These are phyloP conservation scores for Bothrops jararaca DNA, from an alignment of 2,113 vertebrate genomes.

Conservation along the genomic window DNA sequence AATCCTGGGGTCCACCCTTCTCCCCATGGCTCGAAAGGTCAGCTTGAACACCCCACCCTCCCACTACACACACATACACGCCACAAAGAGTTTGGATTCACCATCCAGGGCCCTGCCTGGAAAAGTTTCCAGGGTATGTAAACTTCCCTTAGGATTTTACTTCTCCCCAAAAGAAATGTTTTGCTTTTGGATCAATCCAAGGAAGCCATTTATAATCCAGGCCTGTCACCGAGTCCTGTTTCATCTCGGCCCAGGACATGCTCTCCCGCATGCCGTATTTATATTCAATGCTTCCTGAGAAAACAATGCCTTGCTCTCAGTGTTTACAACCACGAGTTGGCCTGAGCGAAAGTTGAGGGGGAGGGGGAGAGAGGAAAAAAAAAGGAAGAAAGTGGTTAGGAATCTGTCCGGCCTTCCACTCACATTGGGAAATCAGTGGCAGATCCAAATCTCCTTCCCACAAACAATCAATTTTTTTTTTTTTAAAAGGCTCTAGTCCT, in stretches of 20 bases:
- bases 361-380: rapidly evolving
- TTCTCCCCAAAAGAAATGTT: slow-evolving; percentile 74
- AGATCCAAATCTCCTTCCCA: not conserved
- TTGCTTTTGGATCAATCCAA: slow-evolving; percentile 79
- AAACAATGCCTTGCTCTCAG: slow-evolving; percentile 88
- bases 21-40: not conserved
- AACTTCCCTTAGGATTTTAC: slow-evolving; percentile 76
- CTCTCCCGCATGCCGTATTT: slow-evolving; percentile 84
- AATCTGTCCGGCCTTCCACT: not conserved
- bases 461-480: not conserved
- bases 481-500: not conserved
- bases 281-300: slow-evolving; percentile 89
- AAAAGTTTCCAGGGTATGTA: slow-evolving; percentile 72
- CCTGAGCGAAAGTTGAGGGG: not conserved
- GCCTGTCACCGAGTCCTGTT: slow-evolving; percentile 73
- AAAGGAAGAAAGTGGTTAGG: not conserved
- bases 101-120: slow-evolving; percentile 48
- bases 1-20: not conserved
- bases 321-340: slow-evolving; percentile 59
- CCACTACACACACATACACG: not conserved
- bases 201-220: slow-evolving; percentile 81
- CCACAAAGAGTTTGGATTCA: not conserved
- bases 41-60: slow-evolving; percentile 20
- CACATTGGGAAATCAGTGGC: not conserved
- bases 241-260: slow-evolving; percentile 77